Evolutionary conservation across 2,113 vertebrate species (phyloP).

Genomic region (Pygoscelis antarcticus): DNA sequence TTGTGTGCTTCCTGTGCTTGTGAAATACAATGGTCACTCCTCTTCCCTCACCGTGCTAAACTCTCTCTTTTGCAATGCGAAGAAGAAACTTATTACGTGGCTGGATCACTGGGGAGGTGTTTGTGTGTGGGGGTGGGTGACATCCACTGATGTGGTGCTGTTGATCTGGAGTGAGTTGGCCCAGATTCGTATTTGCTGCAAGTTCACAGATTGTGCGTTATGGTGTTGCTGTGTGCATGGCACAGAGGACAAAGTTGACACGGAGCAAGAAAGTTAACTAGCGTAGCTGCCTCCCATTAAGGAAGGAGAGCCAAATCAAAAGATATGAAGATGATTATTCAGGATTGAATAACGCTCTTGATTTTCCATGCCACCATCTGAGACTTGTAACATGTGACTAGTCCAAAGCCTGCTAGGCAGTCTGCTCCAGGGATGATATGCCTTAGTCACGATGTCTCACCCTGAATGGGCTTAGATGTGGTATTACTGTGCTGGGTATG

Average conservation of each 20-base stretch:
- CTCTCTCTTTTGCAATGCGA: background rate
- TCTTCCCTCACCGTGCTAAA: background rate
- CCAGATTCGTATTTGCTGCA: rapidly evolving
- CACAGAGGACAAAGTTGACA: background rate
- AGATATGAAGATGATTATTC: background rate
- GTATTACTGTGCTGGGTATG: background rate
- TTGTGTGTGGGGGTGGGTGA: background rate
- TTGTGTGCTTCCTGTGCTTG: background rate
- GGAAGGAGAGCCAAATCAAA: background rate
- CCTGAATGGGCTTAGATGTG: background rate
- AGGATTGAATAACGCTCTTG: background rate
- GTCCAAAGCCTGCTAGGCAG: background rate
- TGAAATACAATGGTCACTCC: background rate
- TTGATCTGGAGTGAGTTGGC: background rate
- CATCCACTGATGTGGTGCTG: background rate
- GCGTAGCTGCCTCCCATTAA: background rate
- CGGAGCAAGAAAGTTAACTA: background rate
- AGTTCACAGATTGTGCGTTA: background rate
- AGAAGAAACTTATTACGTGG: background rate
- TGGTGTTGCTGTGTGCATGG: background rate
- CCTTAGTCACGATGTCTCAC: background rate
- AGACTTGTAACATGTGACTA: background rate
- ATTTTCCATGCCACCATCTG: background rate
- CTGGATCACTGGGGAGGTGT: background rate
- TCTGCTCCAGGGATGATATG: background rate